Percentiles rank a stretch among this genome's conserved stretches.
Conservation (phyloP, 2,888 invertebrate genomes). For the Calameuta idolon region DNA sequence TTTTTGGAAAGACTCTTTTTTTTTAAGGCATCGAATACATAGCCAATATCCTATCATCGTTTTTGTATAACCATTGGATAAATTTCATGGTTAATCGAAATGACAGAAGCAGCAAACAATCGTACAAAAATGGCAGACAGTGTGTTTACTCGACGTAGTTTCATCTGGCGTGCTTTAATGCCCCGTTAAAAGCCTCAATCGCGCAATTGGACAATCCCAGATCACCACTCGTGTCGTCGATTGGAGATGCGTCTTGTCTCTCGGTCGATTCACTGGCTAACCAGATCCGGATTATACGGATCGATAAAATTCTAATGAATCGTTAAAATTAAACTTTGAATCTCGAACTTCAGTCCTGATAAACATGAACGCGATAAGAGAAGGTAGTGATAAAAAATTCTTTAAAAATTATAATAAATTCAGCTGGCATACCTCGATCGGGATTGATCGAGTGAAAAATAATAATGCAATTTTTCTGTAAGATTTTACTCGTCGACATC, state of each 20-base stretch:
- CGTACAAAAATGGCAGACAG: neutral
- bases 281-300: slow-evolving; percentile 13
- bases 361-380: neutral
- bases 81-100: neutral
- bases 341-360: neutral
- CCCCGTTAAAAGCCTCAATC: neutral
- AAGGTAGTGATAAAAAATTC: neutral
- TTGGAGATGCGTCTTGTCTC: neutral
- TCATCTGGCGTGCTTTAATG: neutral
- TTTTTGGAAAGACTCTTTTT: neutral
- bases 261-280: slow-evolving; percentile 14
- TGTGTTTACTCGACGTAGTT: neutral
- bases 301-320: slow-evolving; percentile 25
- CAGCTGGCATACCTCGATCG: neutral
- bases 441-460: neutral
- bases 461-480: neutral
- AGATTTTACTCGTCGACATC: neutral
- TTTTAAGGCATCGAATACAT: neutral
- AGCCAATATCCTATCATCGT: neutral
- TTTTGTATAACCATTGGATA: neutral
- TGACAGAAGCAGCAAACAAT: neutral
- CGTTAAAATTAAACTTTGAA: slow-evolving; percentile 32
- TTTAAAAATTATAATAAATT: neutral
- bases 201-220: slow-evolving; percentile 37
- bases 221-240: slow-evolving; percentile 24